Conservation (phyloP, 2,797 vertebrate species). For the Epinephelus coioides region DNA sequence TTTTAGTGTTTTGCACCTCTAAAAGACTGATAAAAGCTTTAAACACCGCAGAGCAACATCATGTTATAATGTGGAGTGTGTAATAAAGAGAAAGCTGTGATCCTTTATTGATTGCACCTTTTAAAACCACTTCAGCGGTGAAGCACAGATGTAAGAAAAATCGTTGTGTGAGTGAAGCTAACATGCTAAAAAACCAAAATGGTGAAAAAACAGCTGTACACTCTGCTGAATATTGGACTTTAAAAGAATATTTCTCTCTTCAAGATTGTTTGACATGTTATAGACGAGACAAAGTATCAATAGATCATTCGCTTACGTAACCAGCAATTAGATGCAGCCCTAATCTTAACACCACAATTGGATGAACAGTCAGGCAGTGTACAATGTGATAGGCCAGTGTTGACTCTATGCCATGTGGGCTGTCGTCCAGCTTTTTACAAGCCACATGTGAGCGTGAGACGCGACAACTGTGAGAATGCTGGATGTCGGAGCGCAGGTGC, state of each 20-base stretch:
- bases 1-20: slow-evolving; percentile 19
- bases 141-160: slow-evolving; percentile 5
- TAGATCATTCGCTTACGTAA: slow-evolving; percentile 5
- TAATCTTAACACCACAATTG: slow-evolving; percentile 31
- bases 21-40: background rate
- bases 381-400: slow-evolving; percentile 18
- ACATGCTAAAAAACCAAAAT: background rate
- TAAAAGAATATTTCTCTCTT: background rate
- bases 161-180: background rate
- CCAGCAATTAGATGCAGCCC: slow-evolving; percentile 21
- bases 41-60: background rate
- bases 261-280: background rate
- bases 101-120: slow-evolving; percentile 22
- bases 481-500: slow-evolving; percentile 56
- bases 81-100: slow-evolving; percentile 10
- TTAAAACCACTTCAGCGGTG: slow-evolving; percentile 22
- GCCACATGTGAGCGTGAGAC: slow-evolving; percentile 46
- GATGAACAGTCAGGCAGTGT: slow-evolving; percentile 28
- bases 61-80: background rate
- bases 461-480: slow-evolving; percentile 39
- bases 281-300: background rate
- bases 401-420: slow-evolving; percentile 58
- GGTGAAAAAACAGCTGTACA: background rate
- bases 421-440: slow-evolving; percentile 53
- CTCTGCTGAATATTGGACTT: background rate